A percentile compares a stretch with the other conserved stretches of the same genome.
Evolutionary conservation across 2,113 vertebrate genomes (phyloP).

Genomic region (Elephantulus edwardii): DNA sequence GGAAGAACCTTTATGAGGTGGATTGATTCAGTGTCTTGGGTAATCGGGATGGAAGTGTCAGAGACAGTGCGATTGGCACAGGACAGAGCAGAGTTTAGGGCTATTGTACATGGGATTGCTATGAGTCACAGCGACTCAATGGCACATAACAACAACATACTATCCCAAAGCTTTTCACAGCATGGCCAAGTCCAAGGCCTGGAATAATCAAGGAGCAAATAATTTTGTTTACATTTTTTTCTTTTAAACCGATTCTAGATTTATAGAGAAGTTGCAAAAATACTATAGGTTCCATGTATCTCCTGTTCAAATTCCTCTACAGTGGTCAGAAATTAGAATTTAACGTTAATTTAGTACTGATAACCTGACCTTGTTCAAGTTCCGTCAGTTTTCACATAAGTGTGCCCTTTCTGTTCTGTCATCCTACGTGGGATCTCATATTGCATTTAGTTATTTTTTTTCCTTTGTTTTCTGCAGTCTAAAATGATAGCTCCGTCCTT

Average conservation of each 20-base stretch:
- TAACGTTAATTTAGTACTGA: too few species aligned
- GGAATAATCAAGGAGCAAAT: not conserved
- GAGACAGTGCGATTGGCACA: too few species aligned
- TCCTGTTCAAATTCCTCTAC: not conserved
- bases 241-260: conserved; percentile 26
- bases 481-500: not conserved
- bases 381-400: not conserved
- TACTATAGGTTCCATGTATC: not conserved
- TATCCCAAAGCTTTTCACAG: not conserved
- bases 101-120: too few species aligned
- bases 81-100: too few species aligned
- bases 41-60: too few species aligned
- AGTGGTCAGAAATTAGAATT: not conserved
- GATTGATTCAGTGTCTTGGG: too few species aligned
- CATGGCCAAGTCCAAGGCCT: not conserved
- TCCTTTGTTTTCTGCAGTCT: not conserved
- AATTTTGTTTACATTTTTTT: not conserved
- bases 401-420: not conserved
- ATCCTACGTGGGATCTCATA: not conserved
- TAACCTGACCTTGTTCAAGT: not conserved
- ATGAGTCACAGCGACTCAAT: too few species aligned
- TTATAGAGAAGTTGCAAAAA: conserved; percentile 7
- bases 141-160: too few species aligned
- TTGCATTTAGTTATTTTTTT: not conserved
- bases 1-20: too few species aligned